phyloP scores from a whole-genome alignment of 2,113 vertebrate species.

The Tachysurus fulvidraco region DNA sequence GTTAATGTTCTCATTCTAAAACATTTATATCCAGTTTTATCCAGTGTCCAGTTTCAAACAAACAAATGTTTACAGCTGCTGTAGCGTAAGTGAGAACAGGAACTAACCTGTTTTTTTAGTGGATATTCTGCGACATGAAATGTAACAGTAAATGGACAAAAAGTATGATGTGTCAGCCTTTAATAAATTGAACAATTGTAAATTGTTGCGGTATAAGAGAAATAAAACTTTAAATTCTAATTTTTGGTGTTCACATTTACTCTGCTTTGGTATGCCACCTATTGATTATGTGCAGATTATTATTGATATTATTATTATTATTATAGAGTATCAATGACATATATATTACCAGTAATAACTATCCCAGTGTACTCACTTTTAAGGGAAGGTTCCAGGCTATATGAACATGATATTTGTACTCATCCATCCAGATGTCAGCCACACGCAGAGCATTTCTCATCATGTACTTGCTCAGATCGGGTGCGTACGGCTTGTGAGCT shows the following conservation, averaged over 20 bases:
- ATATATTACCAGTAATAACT: background rate
- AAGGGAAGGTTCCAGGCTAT: constrained; percentile 75
- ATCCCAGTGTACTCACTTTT: constrained; percentile 57
- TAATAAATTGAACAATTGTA: background rate
- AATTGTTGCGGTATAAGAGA: background rate
- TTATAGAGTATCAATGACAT: too few species aligned
- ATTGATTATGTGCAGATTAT: background rate
- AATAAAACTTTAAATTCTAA: too few species aligned
- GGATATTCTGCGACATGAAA: too few species aligned
- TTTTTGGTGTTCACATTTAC: background rate
- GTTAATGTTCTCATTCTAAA: too few species aligned
- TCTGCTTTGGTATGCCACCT: background rate
- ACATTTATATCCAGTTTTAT: too few species aligned
- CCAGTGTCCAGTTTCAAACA: too few species aligned
- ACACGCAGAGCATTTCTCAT: constrained; percentile 74
- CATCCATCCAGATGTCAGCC: constrained; percentile 80
- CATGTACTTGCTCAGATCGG: constrained; percentile 56
- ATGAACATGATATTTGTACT: constrained; percentile 77
- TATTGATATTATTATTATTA: too few species aligned
- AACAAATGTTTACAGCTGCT: background rate
- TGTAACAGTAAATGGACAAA: too few species aligned
- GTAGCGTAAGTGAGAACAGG: background rate
- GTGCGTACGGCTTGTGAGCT: constrained; percentile 72
- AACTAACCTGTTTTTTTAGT: background rate
- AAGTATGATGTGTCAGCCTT: too few species aligned